Evolutionary conservation across 2,888 invertebrate species (phyloP).

Genomic region (Tipula vernalis): DNA sequence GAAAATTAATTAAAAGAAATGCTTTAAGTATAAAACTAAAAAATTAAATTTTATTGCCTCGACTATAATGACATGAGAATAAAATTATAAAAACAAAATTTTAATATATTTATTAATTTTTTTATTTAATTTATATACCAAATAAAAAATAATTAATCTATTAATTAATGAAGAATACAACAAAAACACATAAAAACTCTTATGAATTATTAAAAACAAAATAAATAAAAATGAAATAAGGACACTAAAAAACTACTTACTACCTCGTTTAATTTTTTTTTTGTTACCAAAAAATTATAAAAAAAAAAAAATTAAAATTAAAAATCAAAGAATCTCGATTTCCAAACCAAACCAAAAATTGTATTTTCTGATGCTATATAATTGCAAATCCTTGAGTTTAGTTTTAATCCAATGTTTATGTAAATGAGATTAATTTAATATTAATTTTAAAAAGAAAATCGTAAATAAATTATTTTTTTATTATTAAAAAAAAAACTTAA

Average conservation of each 20-base stretch:
- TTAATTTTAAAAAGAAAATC: background rate
- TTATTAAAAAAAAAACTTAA: background rate
- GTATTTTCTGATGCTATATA: background rate
- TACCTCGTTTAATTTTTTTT: background rate
- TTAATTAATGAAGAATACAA: background rate
- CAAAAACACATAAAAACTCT: background rate
- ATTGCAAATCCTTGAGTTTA: background rate
- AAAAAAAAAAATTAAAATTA: background rate
- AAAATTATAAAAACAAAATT: background rate
- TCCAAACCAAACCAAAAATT: background rate
- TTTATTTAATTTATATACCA: background rate
- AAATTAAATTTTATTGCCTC: background rate
- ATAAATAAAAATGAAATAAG: background rate
- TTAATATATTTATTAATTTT: background rate
- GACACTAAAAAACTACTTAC: background rate
- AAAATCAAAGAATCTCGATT: background rate
- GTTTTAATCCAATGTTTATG: background rate
- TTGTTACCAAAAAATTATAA: background rate
- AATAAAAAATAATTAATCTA: background rate
- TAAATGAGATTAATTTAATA: background rate
- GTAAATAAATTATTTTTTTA: background rate
- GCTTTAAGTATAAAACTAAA: background rate
- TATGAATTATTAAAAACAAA: background rate
- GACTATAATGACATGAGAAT: background rate
- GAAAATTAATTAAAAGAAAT: background rate